These are phyloP conservation scores for Arrhamphus sclerolepis DNA, from an alignment of 2,797 vertebrate species.

Conservation along the genomic window DNA sequence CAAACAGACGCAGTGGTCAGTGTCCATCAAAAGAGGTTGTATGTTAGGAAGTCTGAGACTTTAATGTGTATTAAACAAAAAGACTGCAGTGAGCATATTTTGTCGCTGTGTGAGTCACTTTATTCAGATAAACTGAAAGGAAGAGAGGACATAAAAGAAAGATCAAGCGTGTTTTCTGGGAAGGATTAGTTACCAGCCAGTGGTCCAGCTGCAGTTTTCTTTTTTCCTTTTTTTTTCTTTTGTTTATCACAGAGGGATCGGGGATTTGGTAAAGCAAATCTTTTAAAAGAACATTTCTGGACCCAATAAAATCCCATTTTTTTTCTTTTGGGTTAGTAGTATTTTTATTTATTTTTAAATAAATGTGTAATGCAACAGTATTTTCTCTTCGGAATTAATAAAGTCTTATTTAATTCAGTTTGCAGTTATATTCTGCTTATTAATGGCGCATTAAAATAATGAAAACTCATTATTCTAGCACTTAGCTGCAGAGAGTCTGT, in stretches of 20 bases:
- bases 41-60: constrained; percentile 18
- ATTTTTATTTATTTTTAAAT: too few relatives aligned
- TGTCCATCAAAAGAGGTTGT: constrained; percentile 26
- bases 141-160: constrained; percentile 1
- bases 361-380: too few relatives aligned
- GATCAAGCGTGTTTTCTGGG: not conserved
- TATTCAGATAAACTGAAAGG: constrained; percentile 1
- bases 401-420: too few relatives aligned
- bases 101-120: constrained; percentile 16
- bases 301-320: too few relatives aligned
- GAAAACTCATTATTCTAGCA: too few relatives aligned
- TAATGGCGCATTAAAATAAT: too few relatives aligned
- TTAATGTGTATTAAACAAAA: constrained; percentile 25
- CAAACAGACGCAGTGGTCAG: constrained; percentile 57
- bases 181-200: not conserved
- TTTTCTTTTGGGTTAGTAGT: too few relatives aligned
- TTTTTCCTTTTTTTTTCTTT: too few relatives aligned
- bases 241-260: not conserved
- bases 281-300: too few relatives aligned
- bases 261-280: not conserved
- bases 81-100: constrained; percentile 20
- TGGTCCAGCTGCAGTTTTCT: not conserved
- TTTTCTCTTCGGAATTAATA: too few relatives aligned
- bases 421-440: too few relatives aligned
- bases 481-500: too few relatives aligned